Conservation (phyloP, 1,140 invertebrate species). For the Brachionus rotundiformis region DNA sequence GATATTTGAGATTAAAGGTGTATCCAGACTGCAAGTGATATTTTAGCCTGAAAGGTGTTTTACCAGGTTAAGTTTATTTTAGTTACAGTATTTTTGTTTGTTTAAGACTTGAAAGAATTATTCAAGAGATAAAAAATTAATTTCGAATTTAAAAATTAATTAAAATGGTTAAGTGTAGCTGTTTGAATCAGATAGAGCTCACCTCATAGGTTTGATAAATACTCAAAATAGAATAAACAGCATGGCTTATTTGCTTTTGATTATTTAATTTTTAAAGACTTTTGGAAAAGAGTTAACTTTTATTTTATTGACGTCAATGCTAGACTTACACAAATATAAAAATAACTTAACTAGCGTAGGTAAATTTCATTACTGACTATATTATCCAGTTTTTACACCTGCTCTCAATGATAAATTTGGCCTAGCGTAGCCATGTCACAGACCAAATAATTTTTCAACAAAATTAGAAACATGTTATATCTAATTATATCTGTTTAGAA, state of each 20-base stretch:
- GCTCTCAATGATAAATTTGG: neutral
- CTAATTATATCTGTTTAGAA: constrained; percentile 26
- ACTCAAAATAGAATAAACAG: constrained; percentile 8
- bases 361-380: neutral
- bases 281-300: constrained; percentile 13
- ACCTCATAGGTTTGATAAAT: neutral
- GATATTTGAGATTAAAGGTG: constrained; percentile 3
- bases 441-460: constrained; percentile 26
- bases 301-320: neutral
- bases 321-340: neutral
- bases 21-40: neutral
- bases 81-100: neutral
- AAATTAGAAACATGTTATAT: constrained; percentile 22
- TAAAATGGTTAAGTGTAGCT: constrained; percentile 1
- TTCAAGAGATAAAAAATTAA: neutral
- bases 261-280: constrained; percentile 20
- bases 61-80: neutral
- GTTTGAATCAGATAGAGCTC: neutral
- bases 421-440: neutral
- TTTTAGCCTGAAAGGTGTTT: neutral
- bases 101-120: neutral
- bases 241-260: constrained; percentile 9
- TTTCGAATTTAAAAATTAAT: neutral
- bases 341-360: neutral
- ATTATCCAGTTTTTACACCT: neutral